Evolutionary conservation across 2,888 invertebrate species (phyloP).

Genomic region (Amphipyra tragopoginis): DNA sequence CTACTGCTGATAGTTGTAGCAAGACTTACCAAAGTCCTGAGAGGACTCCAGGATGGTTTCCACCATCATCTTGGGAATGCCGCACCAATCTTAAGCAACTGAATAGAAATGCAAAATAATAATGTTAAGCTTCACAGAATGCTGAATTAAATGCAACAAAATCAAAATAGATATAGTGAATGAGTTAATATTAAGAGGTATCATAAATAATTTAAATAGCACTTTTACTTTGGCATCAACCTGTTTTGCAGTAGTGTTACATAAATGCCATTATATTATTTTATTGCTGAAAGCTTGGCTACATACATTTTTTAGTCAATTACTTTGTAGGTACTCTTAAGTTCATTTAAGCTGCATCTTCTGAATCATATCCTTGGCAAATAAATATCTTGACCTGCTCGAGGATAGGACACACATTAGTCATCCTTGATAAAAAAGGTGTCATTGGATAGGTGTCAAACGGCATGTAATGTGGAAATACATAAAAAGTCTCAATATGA

Average conservation of each 20-base stretch:
- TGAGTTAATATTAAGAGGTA: not conserved
- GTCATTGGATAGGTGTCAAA: no score
- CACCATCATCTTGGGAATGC: conserved; percentile 85
- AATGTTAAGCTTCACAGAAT: conserved; percentile 53
- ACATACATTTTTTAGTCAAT: not conserved
- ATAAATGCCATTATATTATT: not conserved
- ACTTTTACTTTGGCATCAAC: conserved; percentile 16
- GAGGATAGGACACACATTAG: no score
- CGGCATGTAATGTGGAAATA: no score
- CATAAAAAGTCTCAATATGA: no score
- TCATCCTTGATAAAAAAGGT: no score
- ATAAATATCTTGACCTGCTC: no score
- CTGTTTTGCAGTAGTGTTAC: conserved; percentile 2
- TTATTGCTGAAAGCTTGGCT: not conserved
- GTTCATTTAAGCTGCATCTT: no score
- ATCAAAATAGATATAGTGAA: not conserved
- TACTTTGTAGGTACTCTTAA: no score
- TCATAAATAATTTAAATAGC: conserved; percentile 2
- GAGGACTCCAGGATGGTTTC: conserved; percentile 87
- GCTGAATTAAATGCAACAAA: conserved; percentile 12
- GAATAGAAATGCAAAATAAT: conserved; percentile 70
- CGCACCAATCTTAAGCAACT: conserved; percentile 71
- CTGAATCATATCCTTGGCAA: no score
- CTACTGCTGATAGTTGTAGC: not conserved
- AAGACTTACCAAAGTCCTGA: conserved; percentile 85